Conservation (phyloP, 2,888 invertebrate species). For the Drosophila engyochracea region DNA sequence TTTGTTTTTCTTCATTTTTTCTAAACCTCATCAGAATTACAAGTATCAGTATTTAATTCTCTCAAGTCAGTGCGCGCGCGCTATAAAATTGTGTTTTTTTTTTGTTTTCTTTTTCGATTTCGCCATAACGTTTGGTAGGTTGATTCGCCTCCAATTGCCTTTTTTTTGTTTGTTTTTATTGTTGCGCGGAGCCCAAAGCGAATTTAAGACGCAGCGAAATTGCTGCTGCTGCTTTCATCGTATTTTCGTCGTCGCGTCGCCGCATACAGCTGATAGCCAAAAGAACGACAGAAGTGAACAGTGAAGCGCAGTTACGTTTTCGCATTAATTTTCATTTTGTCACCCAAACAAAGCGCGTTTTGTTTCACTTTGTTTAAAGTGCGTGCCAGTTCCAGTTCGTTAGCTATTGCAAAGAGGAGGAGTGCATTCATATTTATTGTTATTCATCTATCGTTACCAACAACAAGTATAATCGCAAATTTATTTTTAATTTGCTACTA, state of each 20-base stretch:
- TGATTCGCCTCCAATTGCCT: slow-evolving; percentile 40
- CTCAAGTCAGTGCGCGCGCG: slow-evolving; percentile 21
- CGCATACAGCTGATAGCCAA: slow-evolving; percentile 45
- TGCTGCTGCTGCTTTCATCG: slow-evolving; percentile 14
- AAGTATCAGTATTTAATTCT: background rate
- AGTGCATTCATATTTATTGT: background rate
- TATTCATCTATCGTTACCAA: background rate
- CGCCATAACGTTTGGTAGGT: slow-evolving; percentile 17
- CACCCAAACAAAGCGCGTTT: background rate
- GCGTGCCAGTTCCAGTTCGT: background rate
- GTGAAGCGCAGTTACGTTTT: slow-evolving; percentile 43
- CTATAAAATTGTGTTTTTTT: slow-evolving; percentile 1
- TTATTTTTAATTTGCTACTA: slow-evolving; percentile 2
- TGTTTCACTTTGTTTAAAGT: slow-evolving; percentile 8
- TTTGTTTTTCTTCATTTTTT: background rate
- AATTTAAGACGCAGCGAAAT: slow-evolving; percentile 23
- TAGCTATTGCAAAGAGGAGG: slow-evolving; percentile 1
- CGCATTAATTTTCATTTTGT: slow-evolving; percentile 26
- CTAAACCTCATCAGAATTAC: background rate
- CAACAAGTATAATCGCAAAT: background rate
- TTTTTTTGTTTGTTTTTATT: slow-evolving; percentile 26
- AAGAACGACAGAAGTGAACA: slow-evolving; percentile 31
- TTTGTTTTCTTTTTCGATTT: slow-evolving; percentile 9
- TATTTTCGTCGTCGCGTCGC: slow-evolving; percentile 8
- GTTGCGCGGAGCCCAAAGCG: slow-evolving; percentile 32